Evolutionary conservation across 2,888 invertebrate genomes (phyloP).

Genomic region (Xanthorhoe spadicearia): DNA sequence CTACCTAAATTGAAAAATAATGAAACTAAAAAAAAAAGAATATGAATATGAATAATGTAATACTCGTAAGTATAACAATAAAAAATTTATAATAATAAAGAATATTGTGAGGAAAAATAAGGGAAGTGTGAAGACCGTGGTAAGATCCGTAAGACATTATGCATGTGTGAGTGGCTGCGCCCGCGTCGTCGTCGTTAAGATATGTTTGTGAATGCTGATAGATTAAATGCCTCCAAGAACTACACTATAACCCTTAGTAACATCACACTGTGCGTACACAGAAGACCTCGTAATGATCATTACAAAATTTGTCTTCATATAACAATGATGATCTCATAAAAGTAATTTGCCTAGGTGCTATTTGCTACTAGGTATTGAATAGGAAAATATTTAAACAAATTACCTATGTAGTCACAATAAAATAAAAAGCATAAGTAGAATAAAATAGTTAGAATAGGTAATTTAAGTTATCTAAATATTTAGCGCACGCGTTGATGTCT

Average conservation of each 20-base stretch:
- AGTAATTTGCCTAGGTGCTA: not conserved
- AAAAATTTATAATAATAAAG: too few relatives aligned
- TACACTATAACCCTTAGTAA: slow-evolving; percentile 41
- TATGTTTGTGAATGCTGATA: slow-evolving; percentile 61
- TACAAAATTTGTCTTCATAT: not conserved
- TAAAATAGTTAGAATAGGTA: not conserved
- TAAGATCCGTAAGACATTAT: slow-evolving; percentile 42
- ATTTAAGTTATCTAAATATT: not conserved
- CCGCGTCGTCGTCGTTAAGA: slow-evolving; percentile 55
- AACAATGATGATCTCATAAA: slow-evolving; percentile 14
- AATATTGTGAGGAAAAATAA: too few relatives aligned
- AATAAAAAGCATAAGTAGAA: not conserved
- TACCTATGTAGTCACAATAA: not conserved
- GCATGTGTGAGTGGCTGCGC: slow-evolving; percentile 52
- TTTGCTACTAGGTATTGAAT: slow-evolving; percentile 4
- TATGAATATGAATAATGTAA: too few relatives aligned
- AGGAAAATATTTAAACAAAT: not conserved
- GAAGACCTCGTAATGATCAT: slow-evolving; percentile 30
- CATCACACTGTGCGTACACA: slow-evolving; percentile 31
- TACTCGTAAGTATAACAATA: too few relatives aligned
- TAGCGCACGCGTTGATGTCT: slow-evolving; percentile 46
- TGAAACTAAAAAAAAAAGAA: too few relatives aligned
- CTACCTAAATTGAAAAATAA: too few relatives aligned
- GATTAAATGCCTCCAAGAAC: slow-evolving; percentile 59
- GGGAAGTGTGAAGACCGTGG: slow-evolving; percentile 25